Evolutionary conservation across 2,888 invertebrate genomes (phyloP).

Genomic region (Digitonthophagus gazella): DNA sequence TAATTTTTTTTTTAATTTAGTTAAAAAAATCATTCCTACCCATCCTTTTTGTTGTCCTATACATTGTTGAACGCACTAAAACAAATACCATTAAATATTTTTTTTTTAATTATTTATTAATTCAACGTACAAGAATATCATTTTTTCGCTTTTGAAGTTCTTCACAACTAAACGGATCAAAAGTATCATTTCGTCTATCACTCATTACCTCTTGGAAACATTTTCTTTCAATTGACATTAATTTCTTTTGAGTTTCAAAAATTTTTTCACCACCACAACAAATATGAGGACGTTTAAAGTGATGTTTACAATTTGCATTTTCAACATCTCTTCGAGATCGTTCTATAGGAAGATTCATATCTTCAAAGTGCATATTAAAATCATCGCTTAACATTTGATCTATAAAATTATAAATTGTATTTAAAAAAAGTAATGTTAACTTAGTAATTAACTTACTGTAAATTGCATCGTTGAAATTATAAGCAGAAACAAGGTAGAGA

Average conservation of each 20-base stretch:
- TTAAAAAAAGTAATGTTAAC: not conserved
- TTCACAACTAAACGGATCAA: slow-evolving; percentile 48
- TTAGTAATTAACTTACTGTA: slow-evolving; percentile 42
- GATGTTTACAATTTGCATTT: slow-evolving; percentile 37
- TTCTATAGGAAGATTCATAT: slow-evolving; percentile 22
- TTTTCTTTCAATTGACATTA: slow-evolving; percentile 26
- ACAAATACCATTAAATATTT: slow-evolving; percentile 24
- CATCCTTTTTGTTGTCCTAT: slow-evolving; percentile 45
- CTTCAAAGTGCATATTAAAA: slow-evolving; percentile 38
- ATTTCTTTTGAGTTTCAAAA: slow-evolving; percentile 39
- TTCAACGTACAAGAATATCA: slow-evolving; percentile 45
- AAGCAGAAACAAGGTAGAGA: slow-evolving; percentile 33
- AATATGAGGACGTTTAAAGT: slow-evolving; percentile 33
- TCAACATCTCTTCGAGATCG: slow-evolving; percentile 42
- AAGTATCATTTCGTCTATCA: slow-evolving; percentile 37
- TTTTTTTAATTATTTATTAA: not conserved
- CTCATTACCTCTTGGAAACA: slow-evolving; percentile 41
- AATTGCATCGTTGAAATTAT: slow-evolving; percentile 44
- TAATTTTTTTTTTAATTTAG: too few relatives aligned
- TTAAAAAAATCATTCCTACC: slow-evolving; percentile 38
- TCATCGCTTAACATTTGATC: slow-evolving; percentile 43
- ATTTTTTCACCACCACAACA: slow-evolving; percentile 45
- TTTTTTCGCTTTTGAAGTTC: slow-evolving; percentile 42
- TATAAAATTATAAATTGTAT: slow-evolving; percentile 44
- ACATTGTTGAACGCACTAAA: slow-evolving; percentile 49